Base-by-base conservation (phyloP, 2,113 vertebrate genomes). In the Cromileptes altivelis region DNA sequence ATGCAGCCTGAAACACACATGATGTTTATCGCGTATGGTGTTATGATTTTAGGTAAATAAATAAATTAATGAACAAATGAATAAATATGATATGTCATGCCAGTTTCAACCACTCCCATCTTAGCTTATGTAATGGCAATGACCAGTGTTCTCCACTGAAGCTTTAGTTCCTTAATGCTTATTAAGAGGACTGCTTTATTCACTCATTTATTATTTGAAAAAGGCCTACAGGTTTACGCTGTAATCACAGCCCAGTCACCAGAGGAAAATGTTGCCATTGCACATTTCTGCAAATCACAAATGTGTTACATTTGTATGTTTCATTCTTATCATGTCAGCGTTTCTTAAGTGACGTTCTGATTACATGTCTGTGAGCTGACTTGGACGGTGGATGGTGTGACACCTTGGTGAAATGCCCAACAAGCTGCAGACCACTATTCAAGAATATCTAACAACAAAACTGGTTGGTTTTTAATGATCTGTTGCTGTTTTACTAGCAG, bases 1-100 rank as follows among this genome's bases (percentile, higher is more conserved):
- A 98, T 98, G 94, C 97, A 97, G 97, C 95, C 97, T 98, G 91
- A 7, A 80, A 85, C 37, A 87, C 56, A 90, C 1, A 70, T 8
- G 21, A 14, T 12, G 45, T 19, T 53, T n/a, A 58, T 60, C 60
- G 67, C 18, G 65, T 11, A 67, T 1, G 2, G 3, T 45, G 58
- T 67, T 70, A 2, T 19, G 3, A 62, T 30, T 64, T 25, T 21
- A 30, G 30, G 30, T 30, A 1, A 49, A 75, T 17, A 50, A 75
- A 53, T 6, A 60, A 6, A 70, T 30, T 0, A 40, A 15, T 17
- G 2, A 49, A 60, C 40, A 50, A 23, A n/a, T 9, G 2, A 21
- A 62, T 42, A 9, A 62, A 58, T n/a, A 18, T 15, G 10, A 27
- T 11, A 55, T 27, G 25, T 50, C 2, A 50, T 70, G 33, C 27